phyloP scores from a whole-genome alignment of 2,888 invertebrate genomes.

The Drosophila anomalata region DNA sequence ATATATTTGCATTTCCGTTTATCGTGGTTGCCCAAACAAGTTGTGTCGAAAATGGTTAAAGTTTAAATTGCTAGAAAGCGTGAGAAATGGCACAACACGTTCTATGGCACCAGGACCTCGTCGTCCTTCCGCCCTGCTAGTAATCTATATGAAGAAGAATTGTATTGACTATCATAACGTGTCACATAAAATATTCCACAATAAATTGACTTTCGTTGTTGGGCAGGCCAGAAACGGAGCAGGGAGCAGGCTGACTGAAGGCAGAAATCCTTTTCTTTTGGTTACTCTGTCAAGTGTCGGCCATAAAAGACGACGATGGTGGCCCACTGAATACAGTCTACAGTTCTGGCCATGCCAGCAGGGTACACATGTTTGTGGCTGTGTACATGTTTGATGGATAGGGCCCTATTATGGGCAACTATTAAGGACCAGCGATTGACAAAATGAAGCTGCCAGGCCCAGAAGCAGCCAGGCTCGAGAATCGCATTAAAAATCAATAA shows the following conservation, averaged over 20 bases:
- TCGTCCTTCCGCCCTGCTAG: slow-evolving; percentile 13
- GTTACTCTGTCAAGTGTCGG: slow-evolving; percentile 64
- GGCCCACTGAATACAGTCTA: slow-evolving; percentile 38
- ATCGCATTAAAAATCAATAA: slow-evolving; percentile 79
- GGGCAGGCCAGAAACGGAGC: slow-evolving; percentile 35
- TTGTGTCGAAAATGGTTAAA: slow-evolving; percentile 57
- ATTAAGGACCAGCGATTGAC: slow-evolving; percentile 61
- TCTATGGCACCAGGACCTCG: slow-evolving; percentile 3
- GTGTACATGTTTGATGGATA: slow-evolving; percentile 41
- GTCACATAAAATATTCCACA: slow-evolving; percentile 78
- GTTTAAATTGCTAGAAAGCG: slow-evolving; percentile 62
- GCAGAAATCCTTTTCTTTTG: slow-evolving; percentile 32
- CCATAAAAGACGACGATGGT: slow-evolving; percentile 64
- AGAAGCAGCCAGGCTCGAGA: slow-evolving; percentile 43
- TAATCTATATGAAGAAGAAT: slow-evolving; percentile 61
- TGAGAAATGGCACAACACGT: slow-evolving; percentile 68
- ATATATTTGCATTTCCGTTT: neutral
- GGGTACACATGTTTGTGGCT: slow-evolving; percentile 5
- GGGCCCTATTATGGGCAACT: slow-evolving; percentile 64
- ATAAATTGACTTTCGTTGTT: slow-evolving; percentile 74
- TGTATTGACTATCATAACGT: slow-evolving; percentile 77
- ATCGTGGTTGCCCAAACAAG: slow-evolving; percentile 43
- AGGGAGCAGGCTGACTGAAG: neutral
- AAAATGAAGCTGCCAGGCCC: slow-evolving; percentile 41
- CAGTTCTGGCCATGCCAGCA: neutral